Base-by-base conservation (phyloP, 2,888 invertebrate genomes). In the Actias luna region DNA sequence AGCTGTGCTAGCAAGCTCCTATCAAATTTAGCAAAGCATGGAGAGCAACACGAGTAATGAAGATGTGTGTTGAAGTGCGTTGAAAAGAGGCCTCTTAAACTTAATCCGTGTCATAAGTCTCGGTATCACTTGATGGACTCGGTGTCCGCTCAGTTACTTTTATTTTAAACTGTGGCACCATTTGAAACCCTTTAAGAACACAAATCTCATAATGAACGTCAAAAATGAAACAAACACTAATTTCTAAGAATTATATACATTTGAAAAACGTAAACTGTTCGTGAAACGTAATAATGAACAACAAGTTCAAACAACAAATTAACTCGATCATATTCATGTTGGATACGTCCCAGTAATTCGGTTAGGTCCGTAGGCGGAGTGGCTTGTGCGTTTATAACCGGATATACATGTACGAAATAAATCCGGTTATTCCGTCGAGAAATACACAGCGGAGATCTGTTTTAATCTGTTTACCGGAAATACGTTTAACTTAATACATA, bases 221-320 rank as follows among this genome's bases (percentile, higher is more conserved):
- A n/a, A n/a, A n/a, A n/a, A n/a, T n/a, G n/a, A n/a, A 42, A 39
- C 39, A 50, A 4, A 25, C 46, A 22, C 4, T 14, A 12, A 12
- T 25, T 25, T 50, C 25, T 0, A 14, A 22, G 10, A 22, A 12
- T 25, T 50, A 50, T 50, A 22, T 16, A 25, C 14, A 50, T 25
- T 4, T 18, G 22, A 46, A 18, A 52, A 16, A 7, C 1, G 16
- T 39, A 52, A 4, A 7, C 5, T 29, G 29, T n/a, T 29, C 55
- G 7, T 55, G n/a, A 55, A 55, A 55, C 16, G 29, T 55, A 29
- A 55, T 55, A 55, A 55, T n/a, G n/a, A 55, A 55, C 55, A 52
- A 52, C 52, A 55, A 55, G 16, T 29, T 55, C 29, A n/a, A 55
- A 55, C 55, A 55, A 55, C 55, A 55, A 29, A n/a, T 29, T 55